Conservation (phyloP, 2,888 invertebrate genomes). For the Automeris io region DNA sequence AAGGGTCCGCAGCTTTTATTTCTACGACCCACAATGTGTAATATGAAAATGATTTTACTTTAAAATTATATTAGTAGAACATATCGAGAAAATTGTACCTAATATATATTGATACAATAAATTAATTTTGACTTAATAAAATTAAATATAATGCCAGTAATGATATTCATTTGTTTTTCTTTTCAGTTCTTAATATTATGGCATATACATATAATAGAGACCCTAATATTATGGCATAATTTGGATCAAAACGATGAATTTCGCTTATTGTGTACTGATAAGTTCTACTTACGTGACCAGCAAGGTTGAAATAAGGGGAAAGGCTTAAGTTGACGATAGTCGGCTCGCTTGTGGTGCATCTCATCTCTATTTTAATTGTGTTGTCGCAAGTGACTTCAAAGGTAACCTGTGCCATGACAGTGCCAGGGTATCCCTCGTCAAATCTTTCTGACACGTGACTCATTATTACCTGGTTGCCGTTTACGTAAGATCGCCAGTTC, state of each 20-base stretch:
- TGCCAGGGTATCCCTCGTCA: slow-evolving; percentile 94
- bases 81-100: too few relatives aligned
- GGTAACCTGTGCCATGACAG: slow-evolving; percentile 81
- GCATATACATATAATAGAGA: too few relatives aligned
- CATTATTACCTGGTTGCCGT: slow-evolving; percentile 81
- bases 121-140: too few relatives aligned
- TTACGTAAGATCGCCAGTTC: slow-evolving; percentile 81
- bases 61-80: too few relatives aligned
- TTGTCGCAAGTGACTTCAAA: slow-evolving; percentile 86
- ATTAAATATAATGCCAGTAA: too few relatives aligned
- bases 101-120: too few relatives aligned
- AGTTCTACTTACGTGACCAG: slow-evolving; percentile 84
- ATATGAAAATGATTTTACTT: too few relatives aligned
- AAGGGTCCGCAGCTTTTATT: too few relatives aligned
- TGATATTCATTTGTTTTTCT: too few relatives aligned
- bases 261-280: not conserved
- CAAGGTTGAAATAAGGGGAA: slow-evolving; percentile 94
- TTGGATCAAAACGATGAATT: not conserved
- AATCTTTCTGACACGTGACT: slow-evolving; percentile 85
- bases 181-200: too few relatives aligned
- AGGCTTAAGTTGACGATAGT: slow-evolving; percentile 93
- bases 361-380: slow-evolving; percentile 84
- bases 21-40: too few relatives aligned
- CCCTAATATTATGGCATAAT: too few relatives aligned
- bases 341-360: slow-evolving; percentile 84